Percentiles rank a stretch among this genome's conserved stretches.
These are phyloP conservation scores for Drosophila obscura DNA, from an alignment of 1,140 invertebrate species.

Conservation along the genomic window DNA sequence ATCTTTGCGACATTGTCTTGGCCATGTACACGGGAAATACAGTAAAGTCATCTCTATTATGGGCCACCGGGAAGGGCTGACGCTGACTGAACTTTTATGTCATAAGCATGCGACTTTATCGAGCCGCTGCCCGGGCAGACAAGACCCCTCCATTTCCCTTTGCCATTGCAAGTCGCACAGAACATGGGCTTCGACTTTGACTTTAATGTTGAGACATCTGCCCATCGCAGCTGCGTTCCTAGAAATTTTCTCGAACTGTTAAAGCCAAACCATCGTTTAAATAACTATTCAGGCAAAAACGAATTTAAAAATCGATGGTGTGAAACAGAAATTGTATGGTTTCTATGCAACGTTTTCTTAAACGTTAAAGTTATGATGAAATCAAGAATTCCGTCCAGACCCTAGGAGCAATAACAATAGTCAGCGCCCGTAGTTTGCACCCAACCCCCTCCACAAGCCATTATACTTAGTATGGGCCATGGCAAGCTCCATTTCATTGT, in stretches of 20 bases:
- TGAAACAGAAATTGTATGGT: too few species aligned
- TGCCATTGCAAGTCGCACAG: neutral
- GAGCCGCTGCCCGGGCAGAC: neutral
- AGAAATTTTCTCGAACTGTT: too few species aligned
- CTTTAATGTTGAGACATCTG: conserved; percentile 3
- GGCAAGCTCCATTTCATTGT: conserved; percentile 26
- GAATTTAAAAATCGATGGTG: too few species aligned
- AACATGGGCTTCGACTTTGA: too few species aligned
- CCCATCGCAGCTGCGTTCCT: neutral
- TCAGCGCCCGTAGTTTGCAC: conserved; percentile 18
- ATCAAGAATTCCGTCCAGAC: too few species aligned
- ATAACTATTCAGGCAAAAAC: too few species aligned
- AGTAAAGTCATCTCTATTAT: conserved; percentile 27
- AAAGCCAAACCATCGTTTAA: too few species aligned
- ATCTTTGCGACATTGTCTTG: conserved; percentile 28
- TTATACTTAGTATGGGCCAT: conserved; percentile 18
- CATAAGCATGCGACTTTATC: conserved; percentile 66
- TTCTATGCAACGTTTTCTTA: too few species aligned
- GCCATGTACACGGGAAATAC: conserved; percentile 12
- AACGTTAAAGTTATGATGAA: too few species aligned
- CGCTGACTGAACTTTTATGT: conserved; percentile 17
- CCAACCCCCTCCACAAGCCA: conserved; percentile 31
- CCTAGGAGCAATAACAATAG: conserved; percentile 13
- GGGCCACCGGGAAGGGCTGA: conserved; percentile 1
- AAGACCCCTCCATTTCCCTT: neutral